Base-by-base conservation (phyloP, 2,797 vertebrate species). In the Notolepis coatsorum region DNA sequence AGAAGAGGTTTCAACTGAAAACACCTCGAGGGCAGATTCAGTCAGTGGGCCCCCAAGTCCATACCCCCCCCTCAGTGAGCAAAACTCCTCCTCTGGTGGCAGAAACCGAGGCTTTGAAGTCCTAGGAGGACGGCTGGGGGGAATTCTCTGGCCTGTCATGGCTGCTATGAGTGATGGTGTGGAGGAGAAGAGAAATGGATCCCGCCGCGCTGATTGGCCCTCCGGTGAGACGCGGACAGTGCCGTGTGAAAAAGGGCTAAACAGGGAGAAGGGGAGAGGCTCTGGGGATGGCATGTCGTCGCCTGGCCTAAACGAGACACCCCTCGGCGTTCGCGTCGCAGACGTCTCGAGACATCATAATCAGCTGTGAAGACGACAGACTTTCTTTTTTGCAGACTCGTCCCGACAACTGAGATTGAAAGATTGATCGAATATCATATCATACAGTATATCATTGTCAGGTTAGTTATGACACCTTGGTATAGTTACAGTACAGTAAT, bases 41-140 rank as follows among this genome's bases (percentile, higher is more conserved):
- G 70, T 65, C 75, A 64, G 66, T 60, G 78, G 46, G 85, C 85
- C 68, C 79, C 75, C 77, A 61, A 77, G 64, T 73, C 77, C 75
- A 61, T 50, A 2, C 21, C 5, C 31, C 45, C 23, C 9, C 35
- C 21, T 28, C 20, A 45, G 51, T 17, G 21, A 5, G 35, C 55
- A 21, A 27, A 73, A 47, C 68, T 59, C 47, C 25, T 17, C 18
- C 65, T 79, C 62, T 68, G 43, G 59, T 82, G 80, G 82, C 76
- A n/a, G 63, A 79, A 77, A 56, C 68, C 24, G 10, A 69, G 50
- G 72, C 85, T 87, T 88, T 87, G 84, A 87, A 84, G 77, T 81
- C 6, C 30, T 13, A 25, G 57, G 55, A 27, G n/a, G 43, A 50
- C 76, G 69, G 12, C 69, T 56, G 73, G 63, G 55, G 72, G 84